Evolutionary conservation across 1,140 invertebrate species (phyloP).

Genomic region (Bursaphelenchus mucronatus): DNA sequence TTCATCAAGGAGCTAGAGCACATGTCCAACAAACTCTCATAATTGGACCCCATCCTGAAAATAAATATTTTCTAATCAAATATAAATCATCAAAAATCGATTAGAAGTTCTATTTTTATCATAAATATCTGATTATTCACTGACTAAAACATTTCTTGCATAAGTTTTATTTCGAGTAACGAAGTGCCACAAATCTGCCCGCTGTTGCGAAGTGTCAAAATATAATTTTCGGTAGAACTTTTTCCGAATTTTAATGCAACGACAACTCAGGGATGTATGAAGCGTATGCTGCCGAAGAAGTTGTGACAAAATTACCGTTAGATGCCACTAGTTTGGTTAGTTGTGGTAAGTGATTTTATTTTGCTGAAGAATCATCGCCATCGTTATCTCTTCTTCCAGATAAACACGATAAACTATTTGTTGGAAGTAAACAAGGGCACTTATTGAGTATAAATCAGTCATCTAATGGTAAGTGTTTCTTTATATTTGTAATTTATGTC

Average conservation of each 20-base stretch:
- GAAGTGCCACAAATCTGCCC: too few relatives aligned
- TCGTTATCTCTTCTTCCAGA: conserved; percentile 28
- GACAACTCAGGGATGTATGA: conserved; percentile 27
- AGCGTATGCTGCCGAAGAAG: conserved; percentile 41
- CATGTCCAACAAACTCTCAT: conserved; percentile 3
- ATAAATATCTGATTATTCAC: too few relatives aligned
- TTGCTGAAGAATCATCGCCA: not conserved
- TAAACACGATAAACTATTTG: conserved; percentile 38
- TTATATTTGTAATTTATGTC: conserved; percentile 3
- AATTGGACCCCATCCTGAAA: conserved; percentile 1
- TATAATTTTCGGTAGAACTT: too few relatives aligned
- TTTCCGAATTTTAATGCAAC: too few relatives aligned
- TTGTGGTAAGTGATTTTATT: conserved; percentile 26
- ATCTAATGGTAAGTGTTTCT: conserved; percentile 11
- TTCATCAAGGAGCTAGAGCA: conserved; percentile 9
- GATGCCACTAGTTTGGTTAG: conserved; percentile 41
- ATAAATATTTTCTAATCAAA: too few relatives aligned
- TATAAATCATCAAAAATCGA: too few relatives aligned
- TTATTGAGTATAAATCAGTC: conserved; percentile 33
- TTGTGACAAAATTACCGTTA: conserved; percentile 39
- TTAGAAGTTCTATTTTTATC: too few relatives aligned
- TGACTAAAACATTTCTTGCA: too few relatives aligned
- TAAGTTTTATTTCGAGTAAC: too few relatives aligned
- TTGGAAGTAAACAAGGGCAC: conserved; percentile 44
- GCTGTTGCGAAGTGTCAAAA: too few relatives aligned